A percentile compares a stretch with the other conserved stretches of the same genome.
Evolutionary conservation across 2,113 vertebrate species (phyloP).

Genomic region (Pachycephala philippinensis): DNA sequence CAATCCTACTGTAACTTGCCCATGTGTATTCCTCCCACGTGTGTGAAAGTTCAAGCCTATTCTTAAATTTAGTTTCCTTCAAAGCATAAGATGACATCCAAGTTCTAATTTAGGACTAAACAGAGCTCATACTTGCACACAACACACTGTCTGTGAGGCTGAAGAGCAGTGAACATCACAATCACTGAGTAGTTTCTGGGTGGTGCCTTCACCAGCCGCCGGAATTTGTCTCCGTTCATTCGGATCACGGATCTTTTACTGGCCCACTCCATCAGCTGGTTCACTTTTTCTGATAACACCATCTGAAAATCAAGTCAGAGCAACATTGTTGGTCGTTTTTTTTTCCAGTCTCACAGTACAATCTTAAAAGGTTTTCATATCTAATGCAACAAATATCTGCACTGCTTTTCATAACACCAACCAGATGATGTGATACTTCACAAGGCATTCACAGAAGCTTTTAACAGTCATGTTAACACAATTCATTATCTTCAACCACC

Average conservation of each 20-base stretch:
- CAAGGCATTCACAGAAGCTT: not conserved
- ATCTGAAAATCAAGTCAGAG: conserved; percentile 73
- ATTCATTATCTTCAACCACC: not conserved
- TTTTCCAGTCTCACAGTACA: accelerated
- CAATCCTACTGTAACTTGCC: not conserved
- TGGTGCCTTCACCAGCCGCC: conserved; percentile 91
- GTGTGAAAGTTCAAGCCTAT: not conserved
- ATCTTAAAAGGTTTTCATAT: not conserved
- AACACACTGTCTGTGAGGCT: conserved; percentile 92
- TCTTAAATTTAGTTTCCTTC: not conserved
- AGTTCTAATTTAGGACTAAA: not conserved
- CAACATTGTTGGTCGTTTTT: not conserved
- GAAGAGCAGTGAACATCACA: conserved; percentile 97
- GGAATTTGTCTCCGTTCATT: conserved; percentile 96
- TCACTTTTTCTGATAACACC: conserved; percentile 92
- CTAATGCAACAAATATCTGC: not conserved
- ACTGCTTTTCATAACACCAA: accelerated
- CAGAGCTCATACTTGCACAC: conserved; percentile 89
- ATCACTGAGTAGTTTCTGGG: conserved; percentile 95
- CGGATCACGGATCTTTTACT: conserved; percentile 89
- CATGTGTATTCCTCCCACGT: accelerated
- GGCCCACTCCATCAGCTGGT: conserved; percentile 94
- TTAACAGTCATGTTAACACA: accelerated
- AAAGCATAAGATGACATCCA: not conserved
- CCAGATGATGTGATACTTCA: not conserved